phyloP scores from a whole-genome alignment of 2,113 vertebrate species.

The Hylia prasina region DNA sequence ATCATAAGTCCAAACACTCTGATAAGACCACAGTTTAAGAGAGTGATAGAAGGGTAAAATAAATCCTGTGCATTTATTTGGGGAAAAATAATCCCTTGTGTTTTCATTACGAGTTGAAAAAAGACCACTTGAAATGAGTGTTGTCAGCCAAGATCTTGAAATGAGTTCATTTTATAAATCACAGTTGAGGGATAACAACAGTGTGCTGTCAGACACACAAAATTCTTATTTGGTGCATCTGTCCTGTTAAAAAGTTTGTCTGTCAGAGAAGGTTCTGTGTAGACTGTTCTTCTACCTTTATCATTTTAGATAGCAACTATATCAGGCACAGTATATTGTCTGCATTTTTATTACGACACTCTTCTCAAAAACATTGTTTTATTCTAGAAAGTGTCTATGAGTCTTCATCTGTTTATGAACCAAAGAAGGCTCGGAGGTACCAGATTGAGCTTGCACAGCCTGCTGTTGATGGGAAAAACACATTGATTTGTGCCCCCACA shows the following conservation, averaged over 20 bases:
- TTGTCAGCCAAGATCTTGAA: not conserved
- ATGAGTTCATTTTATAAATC: not conserved
- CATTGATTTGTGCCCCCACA: constrained; percentile 74
- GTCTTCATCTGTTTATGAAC: not conserved
- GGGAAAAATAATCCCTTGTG: not conserved
- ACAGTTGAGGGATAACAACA: not conserved
- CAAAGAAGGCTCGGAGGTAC: constrained; percentile 50
- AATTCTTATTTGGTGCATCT: not conserved
- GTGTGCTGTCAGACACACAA: not conserved
- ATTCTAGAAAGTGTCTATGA: not conserved
- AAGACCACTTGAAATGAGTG: not conserved
- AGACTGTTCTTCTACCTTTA: not conserved
- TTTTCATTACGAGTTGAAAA: not conserved
- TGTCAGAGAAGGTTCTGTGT: not conserved
- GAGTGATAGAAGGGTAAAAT: not conserved
- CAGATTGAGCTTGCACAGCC: constrained; percentile 70
- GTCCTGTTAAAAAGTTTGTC: not conserved
- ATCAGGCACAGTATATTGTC: not conserved
- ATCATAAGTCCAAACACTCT: not conserved
- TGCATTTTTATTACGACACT: not conserved
- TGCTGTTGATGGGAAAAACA: constrained; percentile 71
- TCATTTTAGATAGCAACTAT: not conserved
- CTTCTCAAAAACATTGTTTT: not conserved
- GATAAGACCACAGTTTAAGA: not conserved
- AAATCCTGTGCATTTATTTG: not conserved